These are phyloP conservation scores for Cenopis cana DNA, from an alignment of 2,888 invertebrate genomes.

Conservation along the genomic window DNA sequence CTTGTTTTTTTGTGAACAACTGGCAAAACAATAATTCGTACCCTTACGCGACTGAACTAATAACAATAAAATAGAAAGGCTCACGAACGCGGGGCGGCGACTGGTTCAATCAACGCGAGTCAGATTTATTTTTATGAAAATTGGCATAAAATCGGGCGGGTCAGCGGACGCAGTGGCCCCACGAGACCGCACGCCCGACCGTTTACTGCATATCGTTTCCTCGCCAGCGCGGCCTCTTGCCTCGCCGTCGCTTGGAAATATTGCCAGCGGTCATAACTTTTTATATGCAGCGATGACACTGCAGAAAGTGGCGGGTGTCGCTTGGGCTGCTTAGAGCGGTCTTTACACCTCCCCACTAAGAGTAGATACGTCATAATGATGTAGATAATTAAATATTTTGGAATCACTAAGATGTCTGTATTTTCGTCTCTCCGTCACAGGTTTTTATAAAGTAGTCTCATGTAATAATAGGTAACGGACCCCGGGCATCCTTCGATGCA, in stretches of 20 bases:
- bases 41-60: constrained; percentile 80
- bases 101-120: constrained; percentile 84
- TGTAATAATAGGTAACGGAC: too few species aligned
- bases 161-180: constrained; percentile 79
- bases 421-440: not conserved
- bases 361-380: not conserved
- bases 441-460: not conserved
- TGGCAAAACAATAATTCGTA: constrained; percentile 84
- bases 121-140: constrained; percentile 86
- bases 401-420: not conserved
- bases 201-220: constrained; percentile 86
- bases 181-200: constrained; percentile 82
- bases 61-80: constrained; percentile 85
- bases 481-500: too few species aligned
- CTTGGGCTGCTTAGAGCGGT: constrained; percentile 60
- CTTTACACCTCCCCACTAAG: constrained; percentile 44
- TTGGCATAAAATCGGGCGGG: constrained; percentile 84
- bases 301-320: constrained; percentile 76
- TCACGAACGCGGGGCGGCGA: constrained; percentile 76
- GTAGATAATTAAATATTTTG: not conserved
- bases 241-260: constrained; percentile 73
- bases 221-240: constrained; percentile 60
- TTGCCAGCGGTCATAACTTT: constrained; percentile 84
- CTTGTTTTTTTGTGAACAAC: constrained; percentile 75
- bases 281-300: constrained; percentile 85